Evolutionary conservation across 30 jellyfish, hydroid and myxozoan genomes (phyloP), one percentile per base, ranked within the genome.

Genomic region (Aurelia coerulea): DNA sequence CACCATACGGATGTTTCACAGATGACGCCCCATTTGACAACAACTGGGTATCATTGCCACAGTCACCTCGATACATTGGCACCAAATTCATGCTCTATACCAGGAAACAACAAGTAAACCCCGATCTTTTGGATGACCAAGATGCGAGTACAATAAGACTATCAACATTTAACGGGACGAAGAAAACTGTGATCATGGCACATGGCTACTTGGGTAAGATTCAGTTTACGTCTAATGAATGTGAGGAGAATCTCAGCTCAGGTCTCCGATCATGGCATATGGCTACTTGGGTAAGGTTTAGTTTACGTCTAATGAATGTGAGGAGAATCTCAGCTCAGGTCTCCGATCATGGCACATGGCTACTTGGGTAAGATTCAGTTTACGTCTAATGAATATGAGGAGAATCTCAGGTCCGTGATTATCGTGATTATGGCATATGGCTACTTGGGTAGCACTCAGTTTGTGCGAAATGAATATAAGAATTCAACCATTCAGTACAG

Each of bases 161-260:
- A 4, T 87, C 91, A 10, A 34, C 83, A 34, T 92, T 92, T 74
- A 86, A 92, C 66, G 89, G 92, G 0, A 59, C 66, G 4, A 80
- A 75, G 60, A 75, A 51, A 35, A 92, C 98, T 1, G 88, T 87
- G 12, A 31, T 92, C 31, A 65, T 92, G 54, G 64, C 89, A 10
- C 98, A 92, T 81, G 98, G 98, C 1, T 92, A 87, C 76, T 65
- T 92, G 8, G 98, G 98, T 92, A 87, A 23, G 88, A 59, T 11
- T 19, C 50, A 39, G 5, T 37, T 4, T 39, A 39, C 5, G 50
- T 39, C 50, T 37, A 37, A 37, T 37, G 4, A 39, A 1, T 8
- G n/a, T n/a, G n/a, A n/a, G n/a, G n/a, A n/a, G n/a, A n/a, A n/a
- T n/a, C n/a, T n/a, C n/a, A n/a, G n/a, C n/a, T n/a, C n/a, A n/a